phyloP scores from a whole-genome alignment of 2,797 vertebrate genomes.

The Phyllotis vaccarum region DNA sequence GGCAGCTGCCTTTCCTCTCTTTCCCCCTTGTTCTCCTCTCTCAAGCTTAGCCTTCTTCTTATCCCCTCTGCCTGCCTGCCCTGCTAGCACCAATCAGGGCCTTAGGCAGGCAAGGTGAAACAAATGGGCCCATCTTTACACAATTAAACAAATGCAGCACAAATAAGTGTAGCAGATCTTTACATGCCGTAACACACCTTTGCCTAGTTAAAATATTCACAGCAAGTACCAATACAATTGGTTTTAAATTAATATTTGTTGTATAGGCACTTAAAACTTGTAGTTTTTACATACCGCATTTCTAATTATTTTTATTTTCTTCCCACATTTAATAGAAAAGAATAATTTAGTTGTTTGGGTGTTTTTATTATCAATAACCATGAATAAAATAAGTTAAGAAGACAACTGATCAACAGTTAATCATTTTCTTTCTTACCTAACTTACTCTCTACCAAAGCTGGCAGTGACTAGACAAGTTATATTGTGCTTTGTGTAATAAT shows the following conservation, averaged over 20 bases:
- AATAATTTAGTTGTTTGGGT: constrained; percentile 48
- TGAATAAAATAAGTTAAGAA: constrained; percentile 65
- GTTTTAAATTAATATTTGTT: constrained; percentile 46
- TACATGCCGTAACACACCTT: too few relatives aligned
- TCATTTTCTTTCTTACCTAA: constrained; percentile 63
- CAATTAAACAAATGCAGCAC: neutral
- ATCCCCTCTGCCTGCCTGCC: neutral
- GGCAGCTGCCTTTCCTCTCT: neutral
- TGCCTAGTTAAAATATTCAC: neutral
- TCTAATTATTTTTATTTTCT: constrained; percentile 14
- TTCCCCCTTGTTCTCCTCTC: neutral
- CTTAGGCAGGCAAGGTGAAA: neutral
- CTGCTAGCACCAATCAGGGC: neutral
- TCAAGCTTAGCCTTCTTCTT: neutral
- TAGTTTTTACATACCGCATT: neutral
- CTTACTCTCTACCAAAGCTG: too few relatives aligned
- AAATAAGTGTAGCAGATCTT: neutral
- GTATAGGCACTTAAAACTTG: constrained; percentile 39
- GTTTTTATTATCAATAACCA: constrained; percentile 69
- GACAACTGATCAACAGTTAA: constrained; percentile 42
- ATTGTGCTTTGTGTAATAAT: constrained; percentile 47
- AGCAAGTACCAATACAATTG: neutral
- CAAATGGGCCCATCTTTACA: neutral
- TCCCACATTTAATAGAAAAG: constrained; percentile 27
- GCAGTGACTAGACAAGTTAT: constrained; percentile 45